A percentile compares a stretch with the other conserved stretches of the same genome.
Evolutionary conservation across 2,113 vertebrate species (phyloP).

Genomic region (Morphnarchus princeps): DNA sequence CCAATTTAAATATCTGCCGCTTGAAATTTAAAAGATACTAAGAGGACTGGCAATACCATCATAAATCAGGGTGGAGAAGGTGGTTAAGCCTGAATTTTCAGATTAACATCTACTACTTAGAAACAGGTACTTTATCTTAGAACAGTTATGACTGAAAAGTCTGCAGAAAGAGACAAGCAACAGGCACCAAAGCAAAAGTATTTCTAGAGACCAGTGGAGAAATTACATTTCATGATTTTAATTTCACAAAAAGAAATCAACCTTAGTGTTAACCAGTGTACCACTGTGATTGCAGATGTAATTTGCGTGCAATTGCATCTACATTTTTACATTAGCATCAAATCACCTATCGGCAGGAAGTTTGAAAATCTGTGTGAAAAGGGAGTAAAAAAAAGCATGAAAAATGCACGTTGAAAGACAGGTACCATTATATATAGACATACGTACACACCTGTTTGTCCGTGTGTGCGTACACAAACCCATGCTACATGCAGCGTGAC

Average conservation of each 20-base stretch:
- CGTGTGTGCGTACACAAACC: background rate
- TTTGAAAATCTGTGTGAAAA: background rate
- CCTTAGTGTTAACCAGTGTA: background rate
- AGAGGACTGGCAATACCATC: background rate
- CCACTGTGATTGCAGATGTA: background rate
- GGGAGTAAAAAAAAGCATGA: background rate
- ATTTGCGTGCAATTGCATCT: background rate
- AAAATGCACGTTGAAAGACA: background rate
- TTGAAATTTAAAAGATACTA: background rate
- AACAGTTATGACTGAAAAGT: background rate
- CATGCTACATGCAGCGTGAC: background rate
- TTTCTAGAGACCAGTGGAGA: background rate
- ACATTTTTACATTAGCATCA: background rate
- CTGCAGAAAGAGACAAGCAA: background rate
- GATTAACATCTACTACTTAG: background rate
- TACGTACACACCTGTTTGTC: accelerated
- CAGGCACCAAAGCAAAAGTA: background rate
- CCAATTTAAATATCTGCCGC: background rate
- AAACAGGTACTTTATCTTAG: background rate
- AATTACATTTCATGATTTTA: background rate
- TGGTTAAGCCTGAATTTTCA: background rate
- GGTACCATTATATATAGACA: too few relatives aligned
- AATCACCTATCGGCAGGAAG: background rate
- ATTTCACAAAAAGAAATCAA: background rate
- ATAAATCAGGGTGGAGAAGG: background rate